These are phyloP conservation scores for Malurus alboscapulatus DNA, from an alignment of 2,113 vertebrate species.

Conservation along the genomic window DNA sequence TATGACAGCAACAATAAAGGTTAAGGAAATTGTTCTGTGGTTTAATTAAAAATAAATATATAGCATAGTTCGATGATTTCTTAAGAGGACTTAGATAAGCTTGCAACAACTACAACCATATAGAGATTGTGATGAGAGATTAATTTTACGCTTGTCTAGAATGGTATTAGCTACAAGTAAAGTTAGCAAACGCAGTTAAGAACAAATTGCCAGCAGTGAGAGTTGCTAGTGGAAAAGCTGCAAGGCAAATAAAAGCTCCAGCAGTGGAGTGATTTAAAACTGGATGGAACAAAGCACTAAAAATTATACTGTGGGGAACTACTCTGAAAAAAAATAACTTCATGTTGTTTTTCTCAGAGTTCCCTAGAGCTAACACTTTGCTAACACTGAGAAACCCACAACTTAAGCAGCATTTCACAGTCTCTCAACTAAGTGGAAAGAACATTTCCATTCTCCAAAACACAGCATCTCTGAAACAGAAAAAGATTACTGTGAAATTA, in stretches of 20 bases:
- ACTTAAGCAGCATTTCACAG: background rate
- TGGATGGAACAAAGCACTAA: constrained; percentile 42
- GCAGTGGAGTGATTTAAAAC: constrained; percentile 41
- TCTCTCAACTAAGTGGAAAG: background rate
- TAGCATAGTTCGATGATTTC: background rate
- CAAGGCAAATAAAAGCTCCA: constrained; percentile 39
- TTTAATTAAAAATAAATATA: constrained; percentile 38
- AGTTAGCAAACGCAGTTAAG: background rate
- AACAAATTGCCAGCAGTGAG: constrained; percentile 50
- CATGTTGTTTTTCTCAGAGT: constrained; percentile 33
- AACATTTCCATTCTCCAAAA: background rate
- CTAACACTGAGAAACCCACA: constrained; percentile 22
- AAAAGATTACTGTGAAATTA: background rate
- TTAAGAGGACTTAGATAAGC: background rate
- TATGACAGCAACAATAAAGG: background rate
- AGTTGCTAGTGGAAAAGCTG: constrained; percentile 42
- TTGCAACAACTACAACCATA: background rate
- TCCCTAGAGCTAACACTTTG: constrained; percentile 19
- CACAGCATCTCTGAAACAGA: background rate
- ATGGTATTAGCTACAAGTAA: background rate
- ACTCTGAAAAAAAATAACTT: background rate
- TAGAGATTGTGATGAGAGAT: background rate
- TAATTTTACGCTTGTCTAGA: constrained; percentile 31
- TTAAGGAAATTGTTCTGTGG: background rate
- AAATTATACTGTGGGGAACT: constrained; percentile 30